A percentile compares a stretch with the other conserved stretches of the same genome.
These are phyloP conservation scores for Anarrhichthys ocellatus DNA, from an alignment of 2,113 vertebrate genomes.

Conservation along the genomic window DNA sequence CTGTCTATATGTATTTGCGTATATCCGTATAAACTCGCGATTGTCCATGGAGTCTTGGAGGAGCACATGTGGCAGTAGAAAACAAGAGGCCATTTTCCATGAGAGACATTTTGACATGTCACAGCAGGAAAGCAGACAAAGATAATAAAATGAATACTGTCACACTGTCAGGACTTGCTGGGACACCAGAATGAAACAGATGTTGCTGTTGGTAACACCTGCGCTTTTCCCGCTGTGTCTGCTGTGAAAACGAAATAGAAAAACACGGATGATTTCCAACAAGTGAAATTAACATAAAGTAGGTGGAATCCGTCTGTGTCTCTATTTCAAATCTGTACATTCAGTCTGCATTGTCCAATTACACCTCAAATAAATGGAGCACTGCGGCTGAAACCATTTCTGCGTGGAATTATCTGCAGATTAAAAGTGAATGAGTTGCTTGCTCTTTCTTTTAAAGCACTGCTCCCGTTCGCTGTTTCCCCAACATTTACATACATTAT, in stretches of 20 bases:
- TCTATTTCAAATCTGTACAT: too few species aligned
- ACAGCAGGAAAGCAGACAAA: not conserved
- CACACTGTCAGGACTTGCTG: not conserved
- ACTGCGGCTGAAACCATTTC: not conserved
- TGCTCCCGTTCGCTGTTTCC: constrained; percentile 18
- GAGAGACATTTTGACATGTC: not conserved
- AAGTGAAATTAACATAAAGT: not conserved
- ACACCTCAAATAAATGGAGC: not conserved
- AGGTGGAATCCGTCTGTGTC: not conserved
- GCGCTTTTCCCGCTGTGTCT: not conserved
- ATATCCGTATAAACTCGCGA: too few species aligned
- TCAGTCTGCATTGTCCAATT: not conserved
- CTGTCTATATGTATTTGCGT: too few species aligned
- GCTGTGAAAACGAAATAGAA: not conserved
- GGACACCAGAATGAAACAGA: not conserved
- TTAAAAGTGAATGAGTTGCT: constrained; percentile 9
- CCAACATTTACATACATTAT: constrained; percentile 33
- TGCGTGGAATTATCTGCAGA: not conserved
- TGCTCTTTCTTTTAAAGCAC: not conserved
- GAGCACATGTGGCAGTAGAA: not conserved
- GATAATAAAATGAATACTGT: not conserved
- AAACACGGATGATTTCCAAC: not conserved
- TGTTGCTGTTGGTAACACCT: not conserved
- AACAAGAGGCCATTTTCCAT: not conserved
- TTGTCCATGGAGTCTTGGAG: not conserved